A percentile compares a stretch with the other conserved stretches of the same genome.
These are phyloP conservation scores for Tetraneura akinire DNA, from an alignment of 1,140 invertebrate species.

Conservation along the genomic window DNA sequence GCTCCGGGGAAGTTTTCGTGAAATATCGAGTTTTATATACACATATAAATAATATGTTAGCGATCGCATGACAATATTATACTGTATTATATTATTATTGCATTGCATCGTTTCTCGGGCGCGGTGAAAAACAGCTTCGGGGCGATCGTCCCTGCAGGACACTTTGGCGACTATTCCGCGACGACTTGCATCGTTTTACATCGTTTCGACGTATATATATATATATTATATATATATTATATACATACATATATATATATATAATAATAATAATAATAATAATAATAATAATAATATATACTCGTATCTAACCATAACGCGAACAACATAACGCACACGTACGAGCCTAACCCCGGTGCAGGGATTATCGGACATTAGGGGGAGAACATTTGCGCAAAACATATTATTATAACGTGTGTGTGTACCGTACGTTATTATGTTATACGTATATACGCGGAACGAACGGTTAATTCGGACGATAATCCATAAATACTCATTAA, in stretches of 20 bases:
- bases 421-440: no score
- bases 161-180: no score
- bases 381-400: constrained; percentile 30
- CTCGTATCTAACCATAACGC: no score
- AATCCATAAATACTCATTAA: constrained; percentile 51
- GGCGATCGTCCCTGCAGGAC: no score
- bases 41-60: no score
- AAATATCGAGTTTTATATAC: no score
- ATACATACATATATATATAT: background rate
- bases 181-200: no score
- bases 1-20: no score
- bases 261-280: background rate
- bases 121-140: no score
- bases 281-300: background rate
- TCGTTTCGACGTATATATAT: no score
- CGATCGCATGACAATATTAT: background rate
- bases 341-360: background rate
- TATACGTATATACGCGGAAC: background rate
- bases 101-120: background rate
- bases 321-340: background rate
- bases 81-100: background rate
- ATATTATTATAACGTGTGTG: no score
- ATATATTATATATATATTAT: no score
- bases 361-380: constrained; percentile 33
- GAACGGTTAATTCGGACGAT: constrained; percentile 47